These are phyloP conservation scores for Argopecten irradians DNA, from an alignment of 1,140 invertebrate genomes.

Conservation along the genomic window DNA sequence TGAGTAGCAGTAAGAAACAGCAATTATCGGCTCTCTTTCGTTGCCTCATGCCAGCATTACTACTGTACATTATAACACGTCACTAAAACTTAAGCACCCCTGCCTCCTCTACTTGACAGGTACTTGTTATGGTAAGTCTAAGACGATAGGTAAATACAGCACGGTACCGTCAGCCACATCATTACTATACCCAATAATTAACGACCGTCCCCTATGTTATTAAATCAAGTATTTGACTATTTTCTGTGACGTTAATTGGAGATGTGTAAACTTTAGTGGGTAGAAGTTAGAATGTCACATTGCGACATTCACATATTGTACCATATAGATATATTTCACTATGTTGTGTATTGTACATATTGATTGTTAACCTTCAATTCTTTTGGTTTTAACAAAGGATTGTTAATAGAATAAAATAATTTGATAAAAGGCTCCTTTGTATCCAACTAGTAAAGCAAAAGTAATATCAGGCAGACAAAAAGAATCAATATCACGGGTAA, in stretches of 20 bases:
- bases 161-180: background rate
- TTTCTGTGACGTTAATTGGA: background rate
- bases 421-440: background rate
- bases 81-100: background rate
- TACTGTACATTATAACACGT: too few species aligned
- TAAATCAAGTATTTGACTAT: constrained; percentile 10
- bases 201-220: background rate
- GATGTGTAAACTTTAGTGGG: background rate
- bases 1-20: too few species aligned
- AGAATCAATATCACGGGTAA: background rate
- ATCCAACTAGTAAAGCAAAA: background rate
- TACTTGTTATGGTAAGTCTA: background rate
- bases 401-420: background rate
- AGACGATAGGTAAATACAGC: background rate
- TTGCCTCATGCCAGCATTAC: too few species aligned
- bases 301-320: background rate
- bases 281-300: background rate
- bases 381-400: background rate
- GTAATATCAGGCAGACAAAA: background rate
- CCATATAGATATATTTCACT: background rate
- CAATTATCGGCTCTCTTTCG: too few species aligned
- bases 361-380: background rate
- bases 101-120: background rate
- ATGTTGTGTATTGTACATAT: background rate
- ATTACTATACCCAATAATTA: background rate